Conservation (phyloP, 2,888 invertebrate genomes). For the Ellobium chinense region DNA sequence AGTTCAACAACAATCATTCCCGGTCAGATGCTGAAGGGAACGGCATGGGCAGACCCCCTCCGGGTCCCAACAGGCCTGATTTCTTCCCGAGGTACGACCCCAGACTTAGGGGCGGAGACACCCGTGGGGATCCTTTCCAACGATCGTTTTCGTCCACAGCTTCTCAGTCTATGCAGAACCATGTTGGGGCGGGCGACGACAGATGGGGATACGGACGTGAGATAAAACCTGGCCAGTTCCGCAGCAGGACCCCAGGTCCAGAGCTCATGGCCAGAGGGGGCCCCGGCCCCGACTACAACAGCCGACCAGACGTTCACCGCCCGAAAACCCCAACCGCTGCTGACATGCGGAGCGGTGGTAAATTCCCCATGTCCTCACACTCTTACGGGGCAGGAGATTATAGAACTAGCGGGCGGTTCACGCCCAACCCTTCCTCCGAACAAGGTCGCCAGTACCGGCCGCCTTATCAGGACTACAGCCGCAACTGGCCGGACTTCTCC, state of each 20-base stretch:
- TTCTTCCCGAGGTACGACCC: slow-evolving; percentile 40
- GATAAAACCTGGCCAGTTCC: slow-evolving; percentile 69
- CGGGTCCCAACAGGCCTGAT: slow-evolving; percentile 56
- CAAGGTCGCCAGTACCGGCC: slow-evolving; percentile 53
- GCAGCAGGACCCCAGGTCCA: slow-evolving; percentile 79
- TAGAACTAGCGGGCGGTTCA: slow-evolving; percentile 53
- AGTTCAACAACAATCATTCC: slow-evolving; percentile 56
- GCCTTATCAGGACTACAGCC: slow-evolving; percentile 41
- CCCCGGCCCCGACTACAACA: slow-evolving; percentile 61
- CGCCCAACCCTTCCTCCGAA: slow-evolving; percentile 54
- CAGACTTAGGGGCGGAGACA: not conserved
- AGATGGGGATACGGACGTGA: slow-evolving; percentile 47
- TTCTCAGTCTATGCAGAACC: slow-evolving; percentile 57
- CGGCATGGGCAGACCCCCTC: slow-evolving; percentile 60
- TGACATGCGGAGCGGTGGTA: slow-evolving; percentile 77
- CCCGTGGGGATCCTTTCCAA: slow-evolving; percentile 41
- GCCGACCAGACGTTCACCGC: slow-evolving; percentile 63
- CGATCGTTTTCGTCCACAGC: slow-evolving; percentile 24
- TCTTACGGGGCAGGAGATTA: slow-evolving; percentile 51
- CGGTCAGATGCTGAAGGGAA: slow-evolving; percentile 55
- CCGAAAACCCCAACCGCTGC: slow-evolving; percentile 75
- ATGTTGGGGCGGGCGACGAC: slow-evolving; percentile 27
- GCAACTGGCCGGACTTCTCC: slow-evolving; percentile 52
- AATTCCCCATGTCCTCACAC: slow-evolving; percentile 55
- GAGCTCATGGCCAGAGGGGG: slow-evolving; percentile 74